A percentile compares a stretch with the other conserved stretches of the same genome.
Evolutionary conservation across 2,113 vertebrate species (phyloP).

Genomic region (Podarcis raffonei): DNA sequence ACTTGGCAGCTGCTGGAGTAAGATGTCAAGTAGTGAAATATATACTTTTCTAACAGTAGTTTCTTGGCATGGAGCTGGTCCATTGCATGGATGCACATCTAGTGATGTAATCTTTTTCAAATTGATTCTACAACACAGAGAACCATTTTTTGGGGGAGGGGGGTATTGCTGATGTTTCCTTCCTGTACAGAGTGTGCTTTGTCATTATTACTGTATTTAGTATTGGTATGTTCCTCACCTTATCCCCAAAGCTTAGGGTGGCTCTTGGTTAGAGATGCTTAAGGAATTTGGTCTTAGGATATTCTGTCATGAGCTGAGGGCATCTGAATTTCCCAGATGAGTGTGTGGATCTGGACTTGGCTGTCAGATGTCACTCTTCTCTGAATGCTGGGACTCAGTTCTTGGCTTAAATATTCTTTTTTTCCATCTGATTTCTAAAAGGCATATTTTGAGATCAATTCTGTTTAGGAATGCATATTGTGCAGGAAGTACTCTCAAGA

Average conservation of each 20-base stretch:
- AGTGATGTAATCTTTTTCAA: slow-evolving; percentile 28
- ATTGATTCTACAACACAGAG: slow-evolving; percentile 1
- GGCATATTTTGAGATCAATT: not conserved
- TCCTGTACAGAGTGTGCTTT: not conserved
- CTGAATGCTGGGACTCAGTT: not conserved
- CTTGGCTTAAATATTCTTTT: not conserved
- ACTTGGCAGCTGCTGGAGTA: slow-evolving; percentile 66
- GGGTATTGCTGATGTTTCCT: slow-evolving; percentile 21
- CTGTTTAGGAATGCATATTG: not conserved
- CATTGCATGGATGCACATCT: slow-evolving; percentile 56
- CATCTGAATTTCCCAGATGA: not conserved
- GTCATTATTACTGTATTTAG: not conserved
- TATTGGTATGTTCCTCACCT: not conserved
- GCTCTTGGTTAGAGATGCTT: not conserved
- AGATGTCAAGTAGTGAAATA: slow-evolving; percentile 71
- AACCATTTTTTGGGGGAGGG: not conserved
- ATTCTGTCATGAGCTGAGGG: not conserved
- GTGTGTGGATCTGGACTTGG: not conserved
- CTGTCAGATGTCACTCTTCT: not conserved
- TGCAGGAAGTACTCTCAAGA: not conserved
- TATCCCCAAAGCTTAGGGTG: not conserved
- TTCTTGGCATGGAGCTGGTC: slow-evolving; percentile 53
- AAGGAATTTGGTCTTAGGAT: not conserved
- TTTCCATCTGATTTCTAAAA: not conserved
- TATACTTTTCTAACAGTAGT: slow-evolving; percentile 63